phyloP scores from a whole-genome alignment of 2,113 vertebrate species.

The Cephalopterus ornatus region DNA sequence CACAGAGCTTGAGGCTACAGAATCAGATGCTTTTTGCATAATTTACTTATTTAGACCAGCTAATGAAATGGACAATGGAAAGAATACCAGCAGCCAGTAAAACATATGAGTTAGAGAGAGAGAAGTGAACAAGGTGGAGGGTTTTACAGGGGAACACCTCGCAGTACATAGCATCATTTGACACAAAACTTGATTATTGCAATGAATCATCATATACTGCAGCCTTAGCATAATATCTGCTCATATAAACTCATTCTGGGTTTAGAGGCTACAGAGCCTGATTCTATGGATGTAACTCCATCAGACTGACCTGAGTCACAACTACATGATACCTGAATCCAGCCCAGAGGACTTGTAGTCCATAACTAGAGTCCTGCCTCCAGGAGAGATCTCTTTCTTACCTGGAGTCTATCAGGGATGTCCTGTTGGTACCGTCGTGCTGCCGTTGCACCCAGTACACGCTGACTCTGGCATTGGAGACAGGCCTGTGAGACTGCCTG shows the following conservation, averaged over 20 bases:
- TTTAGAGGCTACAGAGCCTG: not conserved
- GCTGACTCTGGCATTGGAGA: constrained; percentile 85
- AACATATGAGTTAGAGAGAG: not conserved
- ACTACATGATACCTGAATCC: not conserved
- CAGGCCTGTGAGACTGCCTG: constrained; percentile 53
- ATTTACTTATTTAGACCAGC: not conserved
- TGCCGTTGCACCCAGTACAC: constrained; percentile 87
- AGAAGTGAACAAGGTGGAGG: not conserved
- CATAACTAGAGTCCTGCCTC: not conserved
- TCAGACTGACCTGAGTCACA: not conserved
- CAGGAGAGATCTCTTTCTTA: constrained; percentile 38
- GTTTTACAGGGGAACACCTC: not conserved
- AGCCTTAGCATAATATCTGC: not conserved
- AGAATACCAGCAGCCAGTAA: not conserved
- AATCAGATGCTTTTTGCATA: not conserved
- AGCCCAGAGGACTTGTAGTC: not conserved
- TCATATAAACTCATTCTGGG: not conserved
- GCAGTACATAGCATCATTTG: rapidly evolving
- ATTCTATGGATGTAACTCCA: not conserved
- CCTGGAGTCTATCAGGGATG: constrained; percentile 90
- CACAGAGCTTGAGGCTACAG: not conserved
- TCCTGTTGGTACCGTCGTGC: constrained; percentile 83
- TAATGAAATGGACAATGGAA: not conserved
- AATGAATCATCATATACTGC: not conserved
- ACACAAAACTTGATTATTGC: not conserved